A percentile compares a stretch with the other conserved stretches of the same genome.
Evolutionary conservation across 2,888 invertebrate genomes (phyloP).

Genomic region (Drosophila nr. medialis): DNA sequence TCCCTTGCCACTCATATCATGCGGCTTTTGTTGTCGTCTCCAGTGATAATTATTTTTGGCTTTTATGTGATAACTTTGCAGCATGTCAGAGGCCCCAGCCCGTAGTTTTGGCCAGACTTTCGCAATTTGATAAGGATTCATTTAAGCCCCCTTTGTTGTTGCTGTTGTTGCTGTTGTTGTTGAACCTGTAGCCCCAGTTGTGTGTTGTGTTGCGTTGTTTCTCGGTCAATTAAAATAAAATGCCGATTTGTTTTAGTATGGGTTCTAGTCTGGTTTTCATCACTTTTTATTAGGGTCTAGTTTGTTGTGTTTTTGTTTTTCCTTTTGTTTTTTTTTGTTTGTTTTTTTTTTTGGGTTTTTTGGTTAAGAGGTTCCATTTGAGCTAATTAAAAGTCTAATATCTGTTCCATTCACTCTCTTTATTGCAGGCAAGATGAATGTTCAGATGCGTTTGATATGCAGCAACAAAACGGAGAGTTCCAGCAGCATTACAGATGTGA

Average conservation of each 20-base stretch:
- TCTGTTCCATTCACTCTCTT: constrained; percentile 36
- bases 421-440: constrained; percentile 77
- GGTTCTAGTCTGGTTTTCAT: constrained; percentile 37
- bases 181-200: constrained; percentile 17
- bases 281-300: constrained; percentile 69
- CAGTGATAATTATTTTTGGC: constrained; percentile 80
- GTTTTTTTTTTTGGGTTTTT: constrained; percentile 16
- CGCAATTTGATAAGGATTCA: constrained; percentile 73
- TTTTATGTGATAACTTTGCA: constrained; percentile 77
- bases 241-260: constrained; percentile 47
- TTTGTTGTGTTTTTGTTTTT: constrained; percentile 18
- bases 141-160: constrained; percentile 35
- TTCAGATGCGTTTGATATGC: constrained; percentile 82
- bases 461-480: constrained; percentile 65
- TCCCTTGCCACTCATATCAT: constrained; percentile 35
- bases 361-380: constrained; percentile 45
- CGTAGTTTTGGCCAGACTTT: constrained; percentile 52
- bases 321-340: constrained; percentile 18
- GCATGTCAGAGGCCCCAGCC: constrained; percentile 28
- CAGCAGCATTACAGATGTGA: constrained; percentile 76
- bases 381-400: constrained; percentile 64
- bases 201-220: constrained; percentile 36
- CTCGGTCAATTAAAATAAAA: constrained; percentile 73
- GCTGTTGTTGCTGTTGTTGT: constrained; percentile 21
- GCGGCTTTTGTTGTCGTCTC: constrained; percentile 69